Evolutionary conservation across 2,113 vertebrate species (phyloP), one percentile per base, ranked within the genome.

Genomic region (Python bivittatus): DNA sequence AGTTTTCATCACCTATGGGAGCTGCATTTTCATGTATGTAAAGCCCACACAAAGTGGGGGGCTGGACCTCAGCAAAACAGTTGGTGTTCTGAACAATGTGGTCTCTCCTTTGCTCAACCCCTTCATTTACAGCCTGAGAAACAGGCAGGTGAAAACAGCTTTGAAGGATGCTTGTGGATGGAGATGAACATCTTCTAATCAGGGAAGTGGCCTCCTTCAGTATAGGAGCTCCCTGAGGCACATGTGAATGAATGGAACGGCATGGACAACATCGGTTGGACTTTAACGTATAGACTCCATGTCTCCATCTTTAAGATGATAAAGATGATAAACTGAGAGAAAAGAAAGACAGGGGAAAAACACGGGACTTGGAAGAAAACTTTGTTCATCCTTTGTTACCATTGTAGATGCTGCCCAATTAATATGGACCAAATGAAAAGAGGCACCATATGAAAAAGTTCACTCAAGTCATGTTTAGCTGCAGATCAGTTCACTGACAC

Each of bases 1-100:
- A 2, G 88, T 89, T 48, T 64, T 68, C 60, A 89, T 89, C 58
- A 64, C 60, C 15, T 89, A 89, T 9, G 60, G 88, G 4, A 89
- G 88, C 42, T 89, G 88, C 60, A 89, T 89, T 52, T 89, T 89
- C 58, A 89, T 89, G 88, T 89, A 89, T 5, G 88, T 89, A 25
- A 89, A 52, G 44, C 58, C 88, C 2, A 20, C 1, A 1, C 25
- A n/a, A 29, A 89, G 60, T 52, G 15, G 60, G 0, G 60, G 88
- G 12, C 1, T 33, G 27, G 60, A 89, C 27, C 42, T 89, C 60
- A 68, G 60, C 27, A 89, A 22, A 22, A 68, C 1, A 0, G 88
- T 89, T 17, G 58, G 58, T 68, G 27, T 89, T 27, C 27, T 89
- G 22, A 89, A 89, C 27, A 89, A 64, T 11, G 27, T 89, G 42